Evolutionary conservation across 2,797 vertebrate genomes (phyloP).

Genomic region (Chaetodon trifasciatus): DNA sequence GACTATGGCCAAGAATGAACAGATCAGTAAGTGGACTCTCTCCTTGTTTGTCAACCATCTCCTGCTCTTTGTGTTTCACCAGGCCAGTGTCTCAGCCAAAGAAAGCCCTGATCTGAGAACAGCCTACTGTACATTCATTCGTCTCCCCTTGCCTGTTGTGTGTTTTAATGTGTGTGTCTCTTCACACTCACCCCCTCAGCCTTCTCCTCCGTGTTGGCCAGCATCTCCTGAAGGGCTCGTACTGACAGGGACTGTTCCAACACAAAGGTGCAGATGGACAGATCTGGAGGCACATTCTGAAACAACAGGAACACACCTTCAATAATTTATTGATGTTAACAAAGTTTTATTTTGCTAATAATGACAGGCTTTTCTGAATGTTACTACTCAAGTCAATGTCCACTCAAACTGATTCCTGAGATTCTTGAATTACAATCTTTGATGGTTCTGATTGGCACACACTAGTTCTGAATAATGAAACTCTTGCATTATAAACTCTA

Average conservation of each 20-base stretch:
- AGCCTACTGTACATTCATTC: not conserved
- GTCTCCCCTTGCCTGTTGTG: not conserved
- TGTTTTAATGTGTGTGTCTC: not conserved
- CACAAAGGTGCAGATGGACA: conserved; percentile 97
- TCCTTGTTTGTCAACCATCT: not conserved
- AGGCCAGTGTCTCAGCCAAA: not conserved
- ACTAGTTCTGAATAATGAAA: not conserved
- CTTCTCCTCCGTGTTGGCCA: conserved; percentile 94
- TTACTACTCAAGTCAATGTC: not conserved
- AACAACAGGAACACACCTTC: not conserved
- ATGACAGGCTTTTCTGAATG: not conserved
- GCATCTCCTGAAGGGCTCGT: conserved; percentile 95
- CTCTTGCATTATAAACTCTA: not conserved
- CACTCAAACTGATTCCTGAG: not conserved
- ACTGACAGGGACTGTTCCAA: conserved; percentile 96
- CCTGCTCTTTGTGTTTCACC: not conserved
- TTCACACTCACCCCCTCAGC: conserved; percentile 92
- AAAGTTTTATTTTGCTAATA: not conserved
- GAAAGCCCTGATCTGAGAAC: conserved; percentile 10
- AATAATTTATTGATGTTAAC: not conserved
- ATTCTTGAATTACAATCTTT: not conserved
- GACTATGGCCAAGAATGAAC: conserved; percentile 1
- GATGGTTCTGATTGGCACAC: not conserved
- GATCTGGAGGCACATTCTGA: conserved; percentile 97
- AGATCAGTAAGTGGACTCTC: not conserved